A percentile compares a stretch with the other conserved stretches of the same genome.
Evolutionary conservation across 2,113 vertebrate genomes (phyloP).

Genomic region (Sitta europaea): DNA sequence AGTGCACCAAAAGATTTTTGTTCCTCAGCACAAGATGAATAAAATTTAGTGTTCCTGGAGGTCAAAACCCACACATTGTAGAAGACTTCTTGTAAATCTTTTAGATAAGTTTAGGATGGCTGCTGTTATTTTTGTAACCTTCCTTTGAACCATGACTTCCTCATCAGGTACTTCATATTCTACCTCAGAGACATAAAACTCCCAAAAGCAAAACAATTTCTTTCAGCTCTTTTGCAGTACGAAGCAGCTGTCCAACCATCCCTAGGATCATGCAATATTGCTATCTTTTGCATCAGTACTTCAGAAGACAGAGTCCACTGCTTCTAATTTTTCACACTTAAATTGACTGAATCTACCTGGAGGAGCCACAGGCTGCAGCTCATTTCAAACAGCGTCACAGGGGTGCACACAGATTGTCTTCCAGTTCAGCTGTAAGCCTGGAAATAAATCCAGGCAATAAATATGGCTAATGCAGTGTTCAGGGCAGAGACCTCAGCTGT

Average conservation of each 20-base stretch:
- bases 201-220: conserved; percentile 56
- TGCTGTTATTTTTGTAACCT: conserved; percentile 79
- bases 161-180: conserved; percentile 74
- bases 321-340: conserved; percentile 22
- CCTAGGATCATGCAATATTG: background rate
- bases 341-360: conserved; percentile 1
- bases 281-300: background rate
- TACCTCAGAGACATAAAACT: conserved; percentile 61
- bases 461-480: background rate
- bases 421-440: background rate
- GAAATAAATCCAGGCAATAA: background rate
- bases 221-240: conserved; percentile 47
- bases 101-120: conserved; percentile 71
- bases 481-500: background rate
- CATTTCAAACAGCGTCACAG: conserved; percentile 21
- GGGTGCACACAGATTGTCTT: background rate
- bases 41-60: conserved; percentile 71
- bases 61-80: conserved; percentile 69
- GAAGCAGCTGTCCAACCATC: conserved; percentile 37
- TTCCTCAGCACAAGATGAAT: conserved; percentile 45
- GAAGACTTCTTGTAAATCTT: conserved; percentile 76
- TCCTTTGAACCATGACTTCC: conserved; percentile 80
- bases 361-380: background rate
- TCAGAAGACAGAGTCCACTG: conserved; percentile 39
- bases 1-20: conserved; percentile 49